Percentiles rank a stretch among this genome's conserved stretches.
phyloP scores from a whole-genome alignment of 2,113 vertebrate species.

The Dicaeum eximium region DNA sequence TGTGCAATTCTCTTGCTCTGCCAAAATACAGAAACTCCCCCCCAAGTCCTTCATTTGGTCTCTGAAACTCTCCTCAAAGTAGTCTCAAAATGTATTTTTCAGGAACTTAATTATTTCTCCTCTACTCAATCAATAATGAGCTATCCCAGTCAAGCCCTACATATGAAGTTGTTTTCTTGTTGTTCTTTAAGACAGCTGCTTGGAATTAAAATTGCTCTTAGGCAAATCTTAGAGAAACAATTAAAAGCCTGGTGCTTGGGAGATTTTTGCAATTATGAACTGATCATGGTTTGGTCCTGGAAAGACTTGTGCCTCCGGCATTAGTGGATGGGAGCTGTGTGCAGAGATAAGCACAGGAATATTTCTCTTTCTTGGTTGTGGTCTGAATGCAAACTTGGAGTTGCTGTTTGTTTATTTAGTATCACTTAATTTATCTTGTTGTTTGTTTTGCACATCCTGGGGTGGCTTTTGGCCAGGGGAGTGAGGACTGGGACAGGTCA shows the following conservation, averaged over 20 bases:
- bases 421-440: not conserved
- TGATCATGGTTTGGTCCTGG: not conserved
- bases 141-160: not conserved
- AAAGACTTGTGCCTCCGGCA: not conserved
- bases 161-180: slow-evolving; percentile 8
- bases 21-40: not conserved
- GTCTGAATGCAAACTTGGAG: not conserved
- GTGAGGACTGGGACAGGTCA: not conserved
- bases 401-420: not conserved
- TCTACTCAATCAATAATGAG: slow-evolving; percentile 30
- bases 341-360: slow-evolving; percentile 4
- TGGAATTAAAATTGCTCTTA: slow-evolving; percentile 43
- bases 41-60: not conserved
- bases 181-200: slow-evolving; percentile 25
- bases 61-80: not conserved
- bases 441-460: not conserved
- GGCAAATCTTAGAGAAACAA: slow-evolving; percentile 31
- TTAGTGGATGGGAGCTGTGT: not conserved
- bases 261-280: slow-evolving; percentile 28
- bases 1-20: not conserved
- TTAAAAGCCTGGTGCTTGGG: slow-evolving; percentile 35
- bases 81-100: not conserved
- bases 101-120: not conserved
- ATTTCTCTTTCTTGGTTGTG: not conserved
- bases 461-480: not conserved